Evolutionary conservation across 2,888 invertebrate genomes (phyloP), one percentile per base, ranked within the genome.

Genomic region (Phalangium opilio): DNA sequence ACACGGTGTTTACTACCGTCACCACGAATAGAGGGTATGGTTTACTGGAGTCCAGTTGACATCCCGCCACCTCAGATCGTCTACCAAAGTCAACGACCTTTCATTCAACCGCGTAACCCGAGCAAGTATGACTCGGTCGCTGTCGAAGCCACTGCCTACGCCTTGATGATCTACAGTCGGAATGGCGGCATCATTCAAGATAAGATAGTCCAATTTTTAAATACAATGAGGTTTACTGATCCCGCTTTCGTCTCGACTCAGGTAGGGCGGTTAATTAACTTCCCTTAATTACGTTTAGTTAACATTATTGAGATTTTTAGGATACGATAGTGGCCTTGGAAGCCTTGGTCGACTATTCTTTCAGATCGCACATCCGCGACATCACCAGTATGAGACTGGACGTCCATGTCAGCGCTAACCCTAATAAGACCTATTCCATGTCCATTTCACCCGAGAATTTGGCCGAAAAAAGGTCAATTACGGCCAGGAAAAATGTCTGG

Each of bases 131-230:
- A 74, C 55, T 70, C 70, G 0, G 63, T 69, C 35, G 72, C 71
- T 1, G 70, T 73, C 1, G 72, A 73, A 58, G 65, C 73, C 0
- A 72, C 74, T 0, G 64, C 71, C 1, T 74, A 73, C 57, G 74
- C 71, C 3, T 61, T 75, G 11, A 60, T 74, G 51, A 66, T 69
- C 1, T 69, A 71, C 54, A 57, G 68, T 14, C 59, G 61, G 1
- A 56, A 64, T 19, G 67, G 68, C 43, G 68, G 68, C 3, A 56
- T 68, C 15, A 55, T 62, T 11, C 61, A 65, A 32, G 69, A 69
- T 45, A 52, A 50, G 17, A 65, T 68, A 35, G 68, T 69, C 5
- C 58, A 61, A 19, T 70, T 69, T 68, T 58, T 70, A 7, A 67
- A 67, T 50, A 63, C 64, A 2, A 65, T 68, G 63, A 54, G 67